phyloP scores from a whole-genome alignment of 2,888 invertebrate species.

The Polietes domitor region DNA sequence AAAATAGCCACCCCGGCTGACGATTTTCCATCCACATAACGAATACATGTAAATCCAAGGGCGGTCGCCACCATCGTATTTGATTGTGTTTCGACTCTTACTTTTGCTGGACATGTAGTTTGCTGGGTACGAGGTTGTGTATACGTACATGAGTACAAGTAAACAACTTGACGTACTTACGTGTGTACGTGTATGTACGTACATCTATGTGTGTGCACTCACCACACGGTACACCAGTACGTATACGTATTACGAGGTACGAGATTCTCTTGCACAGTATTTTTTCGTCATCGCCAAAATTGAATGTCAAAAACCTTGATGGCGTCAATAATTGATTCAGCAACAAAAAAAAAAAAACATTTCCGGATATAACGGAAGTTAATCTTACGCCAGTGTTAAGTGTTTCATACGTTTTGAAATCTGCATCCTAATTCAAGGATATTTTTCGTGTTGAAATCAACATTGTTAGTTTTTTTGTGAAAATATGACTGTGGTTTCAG shows the following conservation, averaged over 20 bases:
- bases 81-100: too few relatives aligned
- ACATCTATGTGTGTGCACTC: slow-evolving; percentile 6
- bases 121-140: too few relatives aligned
- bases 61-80: too few relatives aligned
- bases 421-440: too few relatives aligned
- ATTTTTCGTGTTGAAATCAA: too few relatives aligned
- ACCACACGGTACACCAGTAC: slow-evolving; percentile 19
- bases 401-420: too few relatives aligned
- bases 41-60: too few relatives aligned
- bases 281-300: not conserved
- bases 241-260: slow-evolving; percentile 49
- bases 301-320: slow-evolving; percentile 23
- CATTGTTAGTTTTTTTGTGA: too few relatives aligned
- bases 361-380: not conserved
- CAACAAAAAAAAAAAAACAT: not conserved
- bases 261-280: slow-evolving; percentile 31
- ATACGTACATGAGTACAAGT: slow-evolving; percentile 15
- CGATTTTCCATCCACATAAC: too few relatives aligned
- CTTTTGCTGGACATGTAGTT: too few relatives aligned
- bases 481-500: too few relatives aligned
- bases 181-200: not conserved
- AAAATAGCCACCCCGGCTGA: too few relatives aligned
- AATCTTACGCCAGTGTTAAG: not conserved
- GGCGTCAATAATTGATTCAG: slow-evolving; percentile 14
- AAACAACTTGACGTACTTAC: slow-evolving; percentile 32